Base-by-base conservation (phyloP, 2,113 vertebrate genomes). In the Solea senegalensis region DNA sequence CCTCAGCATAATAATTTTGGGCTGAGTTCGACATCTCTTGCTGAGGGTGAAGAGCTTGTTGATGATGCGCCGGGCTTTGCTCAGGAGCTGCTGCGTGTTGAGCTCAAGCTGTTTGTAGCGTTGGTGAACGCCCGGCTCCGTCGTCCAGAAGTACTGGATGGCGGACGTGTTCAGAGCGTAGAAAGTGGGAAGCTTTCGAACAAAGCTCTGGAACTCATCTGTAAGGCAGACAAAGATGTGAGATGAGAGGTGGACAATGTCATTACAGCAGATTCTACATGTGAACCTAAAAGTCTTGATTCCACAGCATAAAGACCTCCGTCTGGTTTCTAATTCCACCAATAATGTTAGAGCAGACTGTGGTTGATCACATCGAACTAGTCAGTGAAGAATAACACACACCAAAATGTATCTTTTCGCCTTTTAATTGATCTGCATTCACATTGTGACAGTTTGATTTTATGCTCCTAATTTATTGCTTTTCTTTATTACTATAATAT, bases 201-300 rank as follows among this genome's bases (percentile, higher is more conserved):
- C 90, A 45, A 95, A 95, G 81, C 89, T 90, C 84, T 94, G 94
- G 68, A 95, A 95, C 88, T 95, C 94, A 43, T 94, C 94, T 95
- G 86, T 34, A 87, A 86, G 74, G 52, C 50, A 84, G 7, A 69
- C 34, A 63, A 21, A 76, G 15, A 65, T n/a, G 57, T 1, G 41
- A 44, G 28, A 65, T 44, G 41, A 34, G 50, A 43, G 26, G 0
- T 16, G 26, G 55, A 56, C 27, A 3, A 56, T 3, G n/a, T 48
- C 45, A 12, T 48, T 9, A 45, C 21, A 21, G 21, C 21, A 21
- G 21, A 21, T 21, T 1, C 21, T 21, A 21, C 21, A 21, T 21
- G 21, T 21, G 21, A 21, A 21, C 1, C 21, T 1, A 21, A 21
- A 21, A 21, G 21, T 1, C 21, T 21, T 21, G 21, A 21, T 21